phyloP scores from a whole-genome alignment of 2,797 vertebrate species.

The Brachymystax lenok region DNA sequence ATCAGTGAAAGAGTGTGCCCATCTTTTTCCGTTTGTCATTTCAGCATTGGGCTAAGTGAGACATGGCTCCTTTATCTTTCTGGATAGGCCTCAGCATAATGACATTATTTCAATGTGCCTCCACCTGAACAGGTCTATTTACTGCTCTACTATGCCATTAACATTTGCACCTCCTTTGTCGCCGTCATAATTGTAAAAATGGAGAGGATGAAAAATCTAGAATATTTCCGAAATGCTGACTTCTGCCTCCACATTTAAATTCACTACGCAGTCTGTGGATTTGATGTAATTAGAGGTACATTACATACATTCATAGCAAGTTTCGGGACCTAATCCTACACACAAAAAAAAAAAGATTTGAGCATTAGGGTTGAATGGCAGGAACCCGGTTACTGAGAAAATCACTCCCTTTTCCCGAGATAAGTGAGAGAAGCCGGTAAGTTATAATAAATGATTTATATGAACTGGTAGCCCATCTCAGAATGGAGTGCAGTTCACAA shows the following conservation, averaged over 20 bases:
- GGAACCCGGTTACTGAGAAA: too few relatives aligned
- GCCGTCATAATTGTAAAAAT: background rate
- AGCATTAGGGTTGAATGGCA: background rate
- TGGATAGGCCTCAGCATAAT: background rate
- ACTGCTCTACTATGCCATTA: background rate
- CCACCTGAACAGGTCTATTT: background rate
- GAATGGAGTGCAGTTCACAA: too few relatives aligned
- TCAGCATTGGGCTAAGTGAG: background rate
- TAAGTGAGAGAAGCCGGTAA: too few relatives aligned
- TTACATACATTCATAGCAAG: background rate
- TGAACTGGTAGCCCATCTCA: too few relatives aligned
- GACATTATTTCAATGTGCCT: background rate
- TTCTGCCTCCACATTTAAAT: background rate
- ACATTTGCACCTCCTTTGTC: background rate
- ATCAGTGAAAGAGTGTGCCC: conserved; percentile 14
- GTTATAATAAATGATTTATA: too few relatives aligned
- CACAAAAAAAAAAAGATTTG: background rate
- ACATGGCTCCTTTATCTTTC: conserved; percentile 10
- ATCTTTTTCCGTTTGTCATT: conserved; percentile 19
- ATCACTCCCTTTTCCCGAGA: too few relatives aligned
- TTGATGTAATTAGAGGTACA: background rate
- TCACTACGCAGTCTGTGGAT: background rate
- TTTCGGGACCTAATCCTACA: background rate
- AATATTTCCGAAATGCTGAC: conserved; percentile 3
- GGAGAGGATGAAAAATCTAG: background rate